Evolutionary conservation across 1,140 invertebrate genomes (phyloP).

Genomic region (Copidosoma floridanum): DNA sequence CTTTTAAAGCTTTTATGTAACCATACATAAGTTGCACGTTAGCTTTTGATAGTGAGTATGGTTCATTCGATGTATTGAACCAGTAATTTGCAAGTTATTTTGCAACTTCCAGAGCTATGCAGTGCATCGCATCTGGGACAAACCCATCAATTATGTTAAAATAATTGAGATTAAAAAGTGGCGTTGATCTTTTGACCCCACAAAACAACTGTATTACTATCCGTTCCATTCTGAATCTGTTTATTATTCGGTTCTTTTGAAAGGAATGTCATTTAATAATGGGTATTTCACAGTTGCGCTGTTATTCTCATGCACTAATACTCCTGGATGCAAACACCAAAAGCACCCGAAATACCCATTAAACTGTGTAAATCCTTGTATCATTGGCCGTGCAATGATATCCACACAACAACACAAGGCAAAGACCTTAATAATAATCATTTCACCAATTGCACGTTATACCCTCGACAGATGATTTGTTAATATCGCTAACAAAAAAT

Average conservation of each 20-base stretch:
- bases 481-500: conserved; percentile 28
- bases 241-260: too few species aligned
- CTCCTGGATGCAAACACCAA: conserved; percentile 24
- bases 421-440: conserved; percentile 20
- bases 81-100: conserved; percentile 25
- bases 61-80: conserved; percentile 2
- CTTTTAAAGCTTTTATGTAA: background rate
- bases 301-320: background rate
- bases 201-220: too few species aligned
- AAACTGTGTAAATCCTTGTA: conserved; percentile 26
- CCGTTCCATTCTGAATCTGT: too few species aligned
- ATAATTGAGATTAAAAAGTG: too few species aligned
- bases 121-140: conserved; percentile 27
- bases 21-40: background rate
- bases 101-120: conserved; percentile 14
- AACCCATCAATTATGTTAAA: conserved; percentile 6
- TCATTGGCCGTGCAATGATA: conserved; percentile 17
- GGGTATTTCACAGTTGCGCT: conserved; percentile 11
- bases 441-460: conserved; percentile 14
- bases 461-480: conserved; percentile 15
- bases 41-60: background rate
- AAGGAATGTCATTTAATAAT: too few species aligned
- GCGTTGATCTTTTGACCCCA: too few species aligned
- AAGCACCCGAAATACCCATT: conserved; percentile 23
- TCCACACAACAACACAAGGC: conserved; percentile 26